A percentile compares a stretch with the other conserved stretches of the same genome.
phyloP scores from a whole-genome alignment of 2,113 vertebrate genomes.

The Lepus americanus region DNA sequence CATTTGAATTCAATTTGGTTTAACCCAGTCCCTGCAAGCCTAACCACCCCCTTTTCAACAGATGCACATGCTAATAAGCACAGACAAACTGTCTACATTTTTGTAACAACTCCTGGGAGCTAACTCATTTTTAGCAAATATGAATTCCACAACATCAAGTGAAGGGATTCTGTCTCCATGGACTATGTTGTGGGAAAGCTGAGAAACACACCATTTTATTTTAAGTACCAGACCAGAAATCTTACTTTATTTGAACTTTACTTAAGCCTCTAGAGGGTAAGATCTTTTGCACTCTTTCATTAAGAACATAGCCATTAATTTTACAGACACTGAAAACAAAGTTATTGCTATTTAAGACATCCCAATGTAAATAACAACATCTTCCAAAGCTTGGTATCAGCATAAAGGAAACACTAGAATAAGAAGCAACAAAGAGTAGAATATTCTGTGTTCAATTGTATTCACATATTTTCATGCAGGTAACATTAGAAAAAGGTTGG shows the following conservation, averaged over 20 bases:
- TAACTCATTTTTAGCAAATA: constrained; percentile 52
- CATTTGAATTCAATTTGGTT: constrained; percentile 17
- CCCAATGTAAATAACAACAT: not conserved
- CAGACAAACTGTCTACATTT: not conserved
- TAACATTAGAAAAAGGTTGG: not conserved
- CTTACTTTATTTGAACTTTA: constrained; percentile 71
- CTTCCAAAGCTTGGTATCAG: not conserved
- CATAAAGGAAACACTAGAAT: constrained; percentile 35
- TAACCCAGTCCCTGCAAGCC: not conserved
- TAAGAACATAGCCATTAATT: not conserved
- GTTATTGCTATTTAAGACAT: constrained; percentile 31
- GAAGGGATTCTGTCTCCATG: constrained; percentile 52
- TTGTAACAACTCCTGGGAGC: not conserved
- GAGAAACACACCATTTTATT: constrained; percentile 1
- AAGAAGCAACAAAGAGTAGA: not conserved
- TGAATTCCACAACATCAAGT: constrained; percentile 45
- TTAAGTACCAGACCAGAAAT: constrained; percentile 39
- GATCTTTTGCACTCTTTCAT: constrained; percentile 52
- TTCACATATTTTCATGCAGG: not conserved
- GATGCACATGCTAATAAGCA: not conserved
- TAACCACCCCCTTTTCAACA: not conserved
- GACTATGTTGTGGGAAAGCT: constrained; percentile 6
- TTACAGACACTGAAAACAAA: not conserved
- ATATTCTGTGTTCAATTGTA: not conserved
- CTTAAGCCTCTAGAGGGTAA: not conserved